Evolutionary conservation across 1,140 invertebrate species (phyloP), one percentile per base, ranked within the genome.

Genomic region (Thaumatotibia leucotreta): DNA sequence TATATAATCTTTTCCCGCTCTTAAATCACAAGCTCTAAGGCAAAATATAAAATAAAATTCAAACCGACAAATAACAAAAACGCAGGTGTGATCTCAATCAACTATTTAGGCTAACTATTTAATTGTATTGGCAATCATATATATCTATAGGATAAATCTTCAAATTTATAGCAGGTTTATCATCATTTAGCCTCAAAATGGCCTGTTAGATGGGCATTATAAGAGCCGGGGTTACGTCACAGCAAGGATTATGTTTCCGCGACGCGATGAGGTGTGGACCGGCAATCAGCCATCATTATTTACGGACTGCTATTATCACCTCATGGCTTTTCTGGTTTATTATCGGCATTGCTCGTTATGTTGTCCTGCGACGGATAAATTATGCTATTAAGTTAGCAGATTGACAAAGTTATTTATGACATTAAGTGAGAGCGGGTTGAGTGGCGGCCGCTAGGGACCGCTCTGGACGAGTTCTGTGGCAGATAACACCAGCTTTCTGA

Each of bases 301-400:
- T 86, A 86, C 86, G 80, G 76, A 84, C 81, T 80, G 79, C 84
- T 88, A 88, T 89, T 89, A 89, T 89, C 85, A 88, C 85, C 85
- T 84, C 82, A 79, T 86, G 84, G 86, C 81, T 85, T 86, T 89
- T 88, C 84, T 86, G 85, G 82, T 89, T 86, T 89, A 88, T 86
- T 89, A 89, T 86, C 83, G 74, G 75, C 79, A 75, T 82, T 80
- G 84, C 83, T 89, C 84, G 87, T 89, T 89, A 88, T 89, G 85
- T 83, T 87, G 86, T 89, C 84, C 83, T 80, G 83, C 66, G 76
- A 87, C 73, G 82, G 83, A 86, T 87, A 88, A 89, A 87, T 88
- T 88, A 83, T 84, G 77, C 83, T 80, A 84, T 86, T 86, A 89
- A 89, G 86, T 89, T 86, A 86, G 85, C 83, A 82, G 85, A 89